Evolutionary conservation across 2,888 invertebrate species (phyloP), one percentile per base, ranked within the genome.

Genomic region (Drosophila borborema): DNA sequence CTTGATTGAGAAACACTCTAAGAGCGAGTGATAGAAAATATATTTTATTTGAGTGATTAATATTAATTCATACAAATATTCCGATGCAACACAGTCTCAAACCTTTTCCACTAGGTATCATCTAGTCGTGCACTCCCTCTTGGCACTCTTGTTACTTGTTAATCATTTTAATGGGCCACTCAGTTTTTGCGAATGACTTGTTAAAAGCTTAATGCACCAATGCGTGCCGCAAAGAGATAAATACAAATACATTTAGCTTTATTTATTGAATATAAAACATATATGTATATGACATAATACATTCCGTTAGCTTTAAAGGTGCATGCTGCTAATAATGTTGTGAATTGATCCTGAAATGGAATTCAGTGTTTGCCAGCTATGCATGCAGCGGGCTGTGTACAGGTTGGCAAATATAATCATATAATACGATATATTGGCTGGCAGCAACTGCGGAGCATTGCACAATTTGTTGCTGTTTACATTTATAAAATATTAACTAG

Each of bases 401-500:
- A 60, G 63, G 46, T 48, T 46, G 46, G 46, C 60, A 63, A 53
- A 64, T 63, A 56, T 58, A 67, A 60, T 67, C 61, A 43, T 31
- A 65, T 36, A 53, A 36, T 40, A 55, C 20, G 36, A 68, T 48
- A 49, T 67, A 59, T 61, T 62, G 45, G 66, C 64, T 72, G 68
- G 56, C 36, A 6, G 23, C 16, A 69, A 31, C 56, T 64, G 55
- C 72, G 48, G 55, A 65, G 63, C 74, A 85, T 76, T 80, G 85
- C 85, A 72, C 85, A 89, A 87, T 86, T 89, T 89, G 88, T 89
- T 82, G 79, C 81, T 88, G 90, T 85, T 89, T 85, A 81, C 88
- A 72, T 82, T 77, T 75, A 86, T 86, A 85, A 88, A 90, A 90
- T 90, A 90, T 86, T 86, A 88, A 86, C 90, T 75, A 45, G 81